phyloP scores from a whole-genome alignment of 2,113 vertebrate genomes.

The Melanostigma gelatinosum region DNA sequence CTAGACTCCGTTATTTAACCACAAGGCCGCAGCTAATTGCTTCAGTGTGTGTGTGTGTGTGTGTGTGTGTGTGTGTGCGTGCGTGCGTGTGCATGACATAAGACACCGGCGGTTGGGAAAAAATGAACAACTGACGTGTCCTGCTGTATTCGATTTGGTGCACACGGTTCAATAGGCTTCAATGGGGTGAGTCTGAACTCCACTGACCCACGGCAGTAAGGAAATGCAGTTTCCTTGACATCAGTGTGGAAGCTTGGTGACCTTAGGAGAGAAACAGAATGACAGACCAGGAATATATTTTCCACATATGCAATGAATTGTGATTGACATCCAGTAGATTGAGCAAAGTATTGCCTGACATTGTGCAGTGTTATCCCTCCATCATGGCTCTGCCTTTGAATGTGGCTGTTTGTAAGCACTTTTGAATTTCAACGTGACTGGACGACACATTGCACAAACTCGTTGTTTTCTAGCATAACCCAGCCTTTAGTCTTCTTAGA shows the following conservation, averaged over 20 bases:
- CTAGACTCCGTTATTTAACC: conserved; percentile 70
- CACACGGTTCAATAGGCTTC: conserved; percentile 19
- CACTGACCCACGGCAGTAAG: conserved; percentile 26
- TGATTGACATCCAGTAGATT: neutral
- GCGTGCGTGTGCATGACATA: conserved; percentile 37
- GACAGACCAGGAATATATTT: neutral
- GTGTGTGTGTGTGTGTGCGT: conserved; percentile 34
- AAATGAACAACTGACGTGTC: conserved; percentile 64
- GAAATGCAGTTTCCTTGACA: conserved; percentile 41
- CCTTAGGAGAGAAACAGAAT: neutral
- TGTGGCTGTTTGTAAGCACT: neutral
- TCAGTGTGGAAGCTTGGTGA: conserved; percentile 7
- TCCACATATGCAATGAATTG: neutral
- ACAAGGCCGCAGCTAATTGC: conserved; percentile 78
- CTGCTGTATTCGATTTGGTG: conserved; percentile 54
- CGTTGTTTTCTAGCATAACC: neutral
- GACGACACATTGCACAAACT: neutral
- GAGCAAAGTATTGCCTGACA: neutral
- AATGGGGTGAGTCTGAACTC: conserved; percentile 1
- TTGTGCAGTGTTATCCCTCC: neutral
- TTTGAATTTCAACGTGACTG: neutral
- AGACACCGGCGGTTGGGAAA: conserved; percentile 66
- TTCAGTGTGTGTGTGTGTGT: conserved; percentile 69
- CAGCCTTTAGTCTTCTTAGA: neutral
- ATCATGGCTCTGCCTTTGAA: neutral